Base-by-base conservation (phyloP, 2,797 vertebrate genomes). In the Thamnophis elegans region DNA sequence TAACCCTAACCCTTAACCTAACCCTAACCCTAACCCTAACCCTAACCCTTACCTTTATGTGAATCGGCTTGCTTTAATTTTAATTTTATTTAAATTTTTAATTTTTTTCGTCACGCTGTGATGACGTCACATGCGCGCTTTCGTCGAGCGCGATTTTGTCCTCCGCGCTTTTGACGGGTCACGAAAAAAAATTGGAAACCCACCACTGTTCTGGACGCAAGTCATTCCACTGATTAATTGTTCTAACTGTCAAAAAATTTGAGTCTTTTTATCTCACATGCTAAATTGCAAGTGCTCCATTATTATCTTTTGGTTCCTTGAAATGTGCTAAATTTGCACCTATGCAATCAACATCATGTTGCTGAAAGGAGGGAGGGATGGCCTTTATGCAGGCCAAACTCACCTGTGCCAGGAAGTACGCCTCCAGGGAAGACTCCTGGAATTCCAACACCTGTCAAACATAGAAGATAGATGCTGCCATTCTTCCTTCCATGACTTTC, bases 351-450 rank as follows among this genome's bases (percentile, higher is more conserved):
- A 32, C 8, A 3, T 11, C 20, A 22, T 18, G 18, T 62, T 11
- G 12, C 25, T 32, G 60, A 16, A 9, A 1, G 28, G 13, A 51
- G n/a, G 18, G 8, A 14, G 10, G 10, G 22, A 20, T 14, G 5
- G 22, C 1, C 13, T 1, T 18, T 2, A 58, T 0, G 1, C 1
- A 56, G 18, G 20, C 95, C 95, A 9, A 25, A 26, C 95, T 94
- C 94, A 99, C 99, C 99, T 98, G 98, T 95, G 0, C 98, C 99
- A 11, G 98, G 98, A 53, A 99, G 97, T 86, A 99, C 95, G 0
- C 99, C 99, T 0, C 98, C 98, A 11, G 99, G 99, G 93, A 98
- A 99, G 73, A 98, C 98, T 93, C 99, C 99, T 92, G 99, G 99
- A 47, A 99, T 97, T 36, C 98, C 99, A 93, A 99, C 98, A 94